Percentiles rank a stretch among this genome's conserved stretches.
Evolutionary conservation across 2,888 invertebrate species (phyloP).

Genomic region (Parasteatoda lunata): DNA sequence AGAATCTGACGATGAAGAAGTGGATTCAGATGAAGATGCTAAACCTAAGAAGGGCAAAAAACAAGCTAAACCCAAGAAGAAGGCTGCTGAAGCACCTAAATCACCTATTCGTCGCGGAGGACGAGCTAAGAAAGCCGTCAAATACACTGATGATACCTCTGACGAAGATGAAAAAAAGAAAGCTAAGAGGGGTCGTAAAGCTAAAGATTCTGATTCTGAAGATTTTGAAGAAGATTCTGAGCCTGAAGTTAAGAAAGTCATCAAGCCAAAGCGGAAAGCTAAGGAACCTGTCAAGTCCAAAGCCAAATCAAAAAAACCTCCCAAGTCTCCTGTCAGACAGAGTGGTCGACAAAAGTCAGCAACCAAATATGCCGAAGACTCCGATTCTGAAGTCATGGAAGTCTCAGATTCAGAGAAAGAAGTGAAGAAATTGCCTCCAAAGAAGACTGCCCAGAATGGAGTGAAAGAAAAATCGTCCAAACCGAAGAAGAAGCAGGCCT

Average conservation of each 20-base stretch:
- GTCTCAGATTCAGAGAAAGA: slow-evolving; percentile 34
- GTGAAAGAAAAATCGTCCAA: slow-evolving; percentile 13
- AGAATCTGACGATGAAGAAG: slow-evolving; percentile 23
- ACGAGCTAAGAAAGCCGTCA: not conserved
- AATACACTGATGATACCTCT: slow-evolving; percentile 36
- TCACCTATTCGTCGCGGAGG: not conserved
- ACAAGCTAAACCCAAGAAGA: slow-evolving; percentile 9
- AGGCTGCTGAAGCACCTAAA: not conserved
- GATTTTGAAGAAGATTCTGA: slow-evolving; percentile 28
- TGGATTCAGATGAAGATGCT: slow-evolving; percentile 24
- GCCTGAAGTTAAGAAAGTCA: slow-evolving; percentile 12
- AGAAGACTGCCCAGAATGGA: slow-evolving; percentile 11
- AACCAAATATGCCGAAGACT: slow-evolving; percentile 56
- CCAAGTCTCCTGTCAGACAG: slow-evolving; percentile 3
- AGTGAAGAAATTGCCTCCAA: slow-evolving; percentile 2
- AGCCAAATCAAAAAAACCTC: not conserved
- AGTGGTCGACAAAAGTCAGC: slow-evolving; percentile 13
- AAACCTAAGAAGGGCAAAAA: slow-evolving; percentile 11
- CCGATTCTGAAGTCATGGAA: slow-evolving; percentile 39
- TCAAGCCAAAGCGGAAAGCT: slow-evolving; percentile 9
- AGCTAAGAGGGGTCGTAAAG: not conserved
- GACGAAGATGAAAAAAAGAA: not conserved
- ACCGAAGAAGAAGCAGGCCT: slow-evolving; percentile 35
- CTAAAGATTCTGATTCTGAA: slow-evolving; percentile 44
- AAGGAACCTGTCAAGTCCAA: slow-evolving; percentile 21